Percentiles rank a stretch among this genome's conserved stretches.
These are phyloP conservation scores for Tachysurus fulvidraco DNA, from an alignment of 2,113 vertebrate genomes.

Conservation along the genomic window DNA sequence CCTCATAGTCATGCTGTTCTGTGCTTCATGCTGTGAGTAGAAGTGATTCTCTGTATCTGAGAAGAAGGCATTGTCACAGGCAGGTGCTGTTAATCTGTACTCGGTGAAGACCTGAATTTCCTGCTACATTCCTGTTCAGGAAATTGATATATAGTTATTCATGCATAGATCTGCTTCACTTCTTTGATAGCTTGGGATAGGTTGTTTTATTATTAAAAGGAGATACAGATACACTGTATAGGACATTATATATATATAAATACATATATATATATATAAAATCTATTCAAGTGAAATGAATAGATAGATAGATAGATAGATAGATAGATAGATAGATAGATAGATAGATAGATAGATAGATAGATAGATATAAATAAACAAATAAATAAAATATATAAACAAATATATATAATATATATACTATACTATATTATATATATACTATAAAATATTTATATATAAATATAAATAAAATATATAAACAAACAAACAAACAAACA, in stretches of 20 bases:
- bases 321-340: too few relatives aligned
- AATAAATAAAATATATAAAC: too few relatives aligned
- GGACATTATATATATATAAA: background rate
- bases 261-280: too few relatives aligned
- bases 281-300: too few relatives aligned
- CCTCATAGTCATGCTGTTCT: background rate
- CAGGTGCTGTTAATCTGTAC: background rate
- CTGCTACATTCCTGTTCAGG: background rate
- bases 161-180: background rate
- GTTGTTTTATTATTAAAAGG: background rate
- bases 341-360: too few relatives aligned
- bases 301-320: too few relatives aligned
- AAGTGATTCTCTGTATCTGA: background rate
- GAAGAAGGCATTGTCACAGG: background rate
- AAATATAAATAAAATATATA: too few relatives aligned
- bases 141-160: background rate
- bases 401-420: too few relatives aligned
- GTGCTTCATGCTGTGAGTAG: background rate
- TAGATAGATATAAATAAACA: too few relatives aligned
- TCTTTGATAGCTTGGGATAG: background rate
- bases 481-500: too few relatives aligned
- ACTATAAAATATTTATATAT: too few relatives aligned
- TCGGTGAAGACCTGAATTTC: background rate
- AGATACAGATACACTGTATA: background rate
- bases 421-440: too few relatives aligned